phyloP scores from a whole-genome alignment of 2,113 vertebrate genomes.

The Dolichallabes microphthalmus region DNA sequence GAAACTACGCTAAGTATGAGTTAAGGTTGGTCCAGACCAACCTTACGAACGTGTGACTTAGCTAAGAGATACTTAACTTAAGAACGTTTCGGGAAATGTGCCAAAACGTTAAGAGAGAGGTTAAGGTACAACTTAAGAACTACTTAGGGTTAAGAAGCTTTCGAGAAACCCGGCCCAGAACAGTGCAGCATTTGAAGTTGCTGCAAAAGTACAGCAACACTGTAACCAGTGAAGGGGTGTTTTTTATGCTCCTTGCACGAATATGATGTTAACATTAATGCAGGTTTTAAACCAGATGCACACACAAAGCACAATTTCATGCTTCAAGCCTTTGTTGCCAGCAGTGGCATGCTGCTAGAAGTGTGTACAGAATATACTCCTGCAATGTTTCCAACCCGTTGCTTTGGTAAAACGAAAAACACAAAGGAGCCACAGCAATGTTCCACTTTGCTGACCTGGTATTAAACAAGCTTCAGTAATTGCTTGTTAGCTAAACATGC shows the following conservation, averaged over 20 bases:
- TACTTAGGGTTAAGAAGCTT: too few relatives aligned
- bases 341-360: neutral
- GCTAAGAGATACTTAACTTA: too few relatives aligned
- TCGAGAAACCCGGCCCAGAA: too few relatives aligned
- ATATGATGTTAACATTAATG: constrained; percentile 11
- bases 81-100: too few relatives aligned
- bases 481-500: neutral
- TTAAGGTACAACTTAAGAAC: too few relatives aligned
- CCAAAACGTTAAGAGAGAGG: too few relatives aligned
- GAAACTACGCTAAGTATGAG: too few relatives aligned
- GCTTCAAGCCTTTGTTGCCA: neutral
- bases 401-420: neutral
- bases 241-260: neutral
- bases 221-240: neutral
- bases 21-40: too few relatives aligned
- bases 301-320: neutral
- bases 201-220: neutral
- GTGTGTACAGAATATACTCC: constrained; percentile 2
- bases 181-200: neutral
- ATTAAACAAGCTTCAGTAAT: neutral
- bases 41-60: too few relatives aligned
- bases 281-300: neutral
- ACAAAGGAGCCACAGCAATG: neutral
- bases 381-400: neutral
- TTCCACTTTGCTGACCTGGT: neutral